Conservation (phyloP, 2,888 invertebrate genomes). For the Dermolepida albohirtum region DNA sequence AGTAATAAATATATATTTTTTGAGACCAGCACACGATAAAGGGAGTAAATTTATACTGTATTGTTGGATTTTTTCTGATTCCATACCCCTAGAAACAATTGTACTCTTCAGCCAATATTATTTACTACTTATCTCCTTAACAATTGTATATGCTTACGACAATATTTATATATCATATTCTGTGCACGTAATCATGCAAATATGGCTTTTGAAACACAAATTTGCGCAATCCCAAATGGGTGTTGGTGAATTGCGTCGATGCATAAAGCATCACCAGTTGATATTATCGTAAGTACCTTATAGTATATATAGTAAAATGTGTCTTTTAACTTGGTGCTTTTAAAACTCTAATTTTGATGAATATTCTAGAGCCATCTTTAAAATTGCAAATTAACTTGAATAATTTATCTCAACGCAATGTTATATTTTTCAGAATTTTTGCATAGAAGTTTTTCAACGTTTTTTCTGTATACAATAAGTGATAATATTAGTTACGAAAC, state of each 20-base stretch:
- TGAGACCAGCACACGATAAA: neutral
- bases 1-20: neutral
- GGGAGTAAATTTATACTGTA: neutral
- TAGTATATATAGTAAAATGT: too few relatives aligned
- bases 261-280: slow-evolving; percentile 4
- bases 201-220: neutral
- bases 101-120: slow-evolving; percentile 11
- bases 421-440: too few relatives aligned
- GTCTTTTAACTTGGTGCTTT: too few relatives aligned
- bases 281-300: slow-evolving; percentile 9
- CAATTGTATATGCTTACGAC: neutral
- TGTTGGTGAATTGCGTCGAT: neutral
- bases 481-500: too few relatives aligned
- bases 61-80: slow-evolving; percentile 4
- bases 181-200: slow-evolving; percentile 7
- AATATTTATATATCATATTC: neutral
- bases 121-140: neutral
- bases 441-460: too few relatives aligned
- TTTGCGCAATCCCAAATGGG: neutral
- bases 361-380: too few relatives aligned
- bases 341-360: too few relatives aligned
- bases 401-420: too few relatives aligned
- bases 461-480: too few relatives aligned
- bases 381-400: too few relatives aligned
- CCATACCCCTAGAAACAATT: neutral